A percentile compares a stretch with the other conserved stretches of the same genome.
Conservation (phyloP, 2,797 vertebrate genomes). For the Pelochelys cantorii region DNA sequence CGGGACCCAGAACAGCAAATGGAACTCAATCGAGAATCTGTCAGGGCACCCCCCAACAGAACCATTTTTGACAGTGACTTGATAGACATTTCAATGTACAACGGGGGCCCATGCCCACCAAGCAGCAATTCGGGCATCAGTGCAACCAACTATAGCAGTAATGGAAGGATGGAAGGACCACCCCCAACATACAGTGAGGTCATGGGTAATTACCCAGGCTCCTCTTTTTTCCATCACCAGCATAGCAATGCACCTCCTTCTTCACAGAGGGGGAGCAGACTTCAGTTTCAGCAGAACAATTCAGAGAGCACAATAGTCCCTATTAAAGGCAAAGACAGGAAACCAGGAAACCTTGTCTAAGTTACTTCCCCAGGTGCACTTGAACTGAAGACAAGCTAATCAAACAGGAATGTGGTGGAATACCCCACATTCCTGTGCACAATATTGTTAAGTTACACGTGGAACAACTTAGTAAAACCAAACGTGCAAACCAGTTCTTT, state of each 20-base stretch:
- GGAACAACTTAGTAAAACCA: slow-evolving; percentile 86
- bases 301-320: slow-evolving; percentile 92
- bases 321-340: slow-evolving; percentile 89
- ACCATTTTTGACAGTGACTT: slow-evolving; percentile 87
- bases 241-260: slow-evolving; percentile 88
- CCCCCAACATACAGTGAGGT: slow-evolving; percentile 97
- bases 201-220: slow-evolving; percentile 91
- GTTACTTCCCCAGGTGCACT: slow-evolving; percentile 16
- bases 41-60: slow-evolving; percentile 86
- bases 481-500: slow-evolving; percentile 81
- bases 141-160: slow-evolving; percentile 90
- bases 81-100: slow-evolving; percentile 83
- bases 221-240: slow-evolving; percentile 95
- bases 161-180: slow-evolving; percentile 92
- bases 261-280: slow-evolving; percentile 85
- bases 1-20: slow-evolving; percentile 91
- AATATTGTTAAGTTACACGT: slow-evolving; percentile 80
- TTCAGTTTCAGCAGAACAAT: slow-evolving; percentile 88
- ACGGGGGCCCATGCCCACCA: slow-evolving; percentile 91
- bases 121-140: slow-evolving; percentile 98
- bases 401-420: slow-evolving; percentile 70
- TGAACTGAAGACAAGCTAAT: slow-evolving; percentile 57
- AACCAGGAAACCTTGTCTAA: slow-evolving; percentile 91
- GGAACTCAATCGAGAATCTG: slow-evolving; percentile 90
- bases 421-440: slow-evolving; percentile 83